Conservation (phyloP, 2,797 vertebrate genomes). For the Antennarius maculatus region DNA sequence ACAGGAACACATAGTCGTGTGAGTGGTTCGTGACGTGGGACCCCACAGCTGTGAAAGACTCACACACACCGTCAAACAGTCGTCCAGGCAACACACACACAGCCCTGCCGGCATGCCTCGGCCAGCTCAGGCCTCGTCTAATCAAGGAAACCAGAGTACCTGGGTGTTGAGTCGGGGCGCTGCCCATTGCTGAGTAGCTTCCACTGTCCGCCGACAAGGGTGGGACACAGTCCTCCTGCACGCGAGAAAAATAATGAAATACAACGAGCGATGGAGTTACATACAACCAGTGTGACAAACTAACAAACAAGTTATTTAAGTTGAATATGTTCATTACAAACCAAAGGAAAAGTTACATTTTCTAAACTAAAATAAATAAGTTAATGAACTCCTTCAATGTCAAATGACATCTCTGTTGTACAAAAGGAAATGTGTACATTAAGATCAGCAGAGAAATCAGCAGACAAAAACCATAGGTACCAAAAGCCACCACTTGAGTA, state of each 20-base stretch:
- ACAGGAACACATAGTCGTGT: conserved; percentile 89
- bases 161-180: conserved; percentile 84
- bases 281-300: no score
- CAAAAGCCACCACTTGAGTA: no score
- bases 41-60: conserved; percentile 74
- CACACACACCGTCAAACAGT: conserved; percentile 85
- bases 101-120: conserved; percentile 82
- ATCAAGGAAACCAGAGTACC: conserved; percentile 94
- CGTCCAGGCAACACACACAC: conserved; percentile 82
- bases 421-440: no score
- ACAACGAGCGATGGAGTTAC: not conserved
- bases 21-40: conserved; percentile 88
- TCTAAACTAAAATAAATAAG: no score
- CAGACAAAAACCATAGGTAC: no score
- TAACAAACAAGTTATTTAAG: no score
- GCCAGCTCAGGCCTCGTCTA: conserved; percentile 86
- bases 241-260: not conserved
- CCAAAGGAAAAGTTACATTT: no score
- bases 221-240: conserved; percentile 69
- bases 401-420: no score
- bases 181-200: conserved; percentile 68
- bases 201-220: conserved; percentile 63
- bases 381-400: no score
- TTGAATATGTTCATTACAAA: no score
- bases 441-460: no score